Conservation (phyloP, 2,797 vertebrate species). For the Ptychobarbus kaznakovi region DNA sequence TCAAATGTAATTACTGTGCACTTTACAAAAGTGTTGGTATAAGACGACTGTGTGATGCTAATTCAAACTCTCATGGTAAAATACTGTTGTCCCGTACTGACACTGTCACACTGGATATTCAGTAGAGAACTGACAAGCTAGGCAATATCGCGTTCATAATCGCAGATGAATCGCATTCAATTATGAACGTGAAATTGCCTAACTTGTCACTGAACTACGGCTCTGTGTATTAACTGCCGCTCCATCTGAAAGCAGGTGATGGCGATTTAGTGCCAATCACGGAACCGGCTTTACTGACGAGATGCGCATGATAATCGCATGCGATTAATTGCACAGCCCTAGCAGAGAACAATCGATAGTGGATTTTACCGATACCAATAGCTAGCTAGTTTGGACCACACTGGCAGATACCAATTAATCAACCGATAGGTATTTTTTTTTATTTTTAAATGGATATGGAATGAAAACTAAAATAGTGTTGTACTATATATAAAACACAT, state of each 20-base stretch:
- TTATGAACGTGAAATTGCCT: too few relatives aligned
- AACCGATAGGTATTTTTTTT: background rate
- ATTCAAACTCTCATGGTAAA: background rate
- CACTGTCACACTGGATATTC: background rate
- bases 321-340: too few relatives aligned
- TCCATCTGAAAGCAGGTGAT: too few relatives aligned
- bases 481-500: too few relatives aligned
- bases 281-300: too few relatives aligned
- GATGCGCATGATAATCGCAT: too few relatives aligned
- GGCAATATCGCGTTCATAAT: too few relatives aligned
- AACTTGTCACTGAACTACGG: too few relatives aligned
- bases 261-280: too few relatives aligned
- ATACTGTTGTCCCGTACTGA: background rate
- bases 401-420: background rate
- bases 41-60: background rate
- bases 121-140: background rate
- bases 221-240: too few relatives aligned
- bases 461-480: background rate
- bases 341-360: background rate
- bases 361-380: too few relatives aligned
- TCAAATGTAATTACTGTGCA: background rate
- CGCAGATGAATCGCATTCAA: too few relatives aligned
- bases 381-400: background rate
- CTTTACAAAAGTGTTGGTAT: background rate
- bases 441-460: background rate